Conservation (phyloP, 92 coral and sea anemone genomes). For the Epizoanthus illoricatus region DNA sequence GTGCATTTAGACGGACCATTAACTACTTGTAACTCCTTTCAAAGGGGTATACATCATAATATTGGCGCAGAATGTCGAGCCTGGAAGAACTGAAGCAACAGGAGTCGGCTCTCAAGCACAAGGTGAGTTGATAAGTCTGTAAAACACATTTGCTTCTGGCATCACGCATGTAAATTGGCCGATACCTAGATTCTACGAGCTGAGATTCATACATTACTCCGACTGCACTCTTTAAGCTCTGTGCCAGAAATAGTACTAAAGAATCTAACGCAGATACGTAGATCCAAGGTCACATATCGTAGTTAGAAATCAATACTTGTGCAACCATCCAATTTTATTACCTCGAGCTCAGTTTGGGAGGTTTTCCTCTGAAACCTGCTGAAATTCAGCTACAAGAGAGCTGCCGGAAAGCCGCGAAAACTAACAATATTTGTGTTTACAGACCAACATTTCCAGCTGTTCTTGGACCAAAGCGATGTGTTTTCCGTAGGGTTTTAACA, state of each 20-base stretch:
- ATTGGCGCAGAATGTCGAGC: slow-evolving; percentile 29
- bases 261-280: background rate
- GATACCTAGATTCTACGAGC: background rate
- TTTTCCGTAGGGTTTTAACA: background rate
- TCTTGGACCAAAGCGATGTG: background rate
- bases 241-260: background rate
- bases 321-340: slow-evolving; percentile 1
- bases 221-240: background rate
- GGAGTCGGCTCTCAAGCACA: slow-evolving; percentile 26
- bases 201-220: background rate
- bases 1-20: background rate
- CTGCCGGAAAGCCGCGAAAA: slow-evolving; percentile 17
- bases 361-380: background rate
- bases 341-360: background rate
- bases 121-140: slow-evolving; percentile 20
- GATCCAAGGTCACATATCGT: background rate
- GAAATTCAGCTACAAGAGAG: background rate
- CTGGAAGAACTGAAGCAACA: slow-evolving; percentile 38
- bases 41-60: slow-evolving; percentile 6
- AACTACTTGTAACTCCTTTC: background rate
- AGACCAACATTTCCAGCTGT: slow-evolving; percentile 11
- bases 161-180: slow-evolving; percentile 7
- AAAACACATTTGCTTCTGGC: slow-evolving; percentile 7
- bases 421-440: background rate
- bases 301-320: background rate